Percentiles rank a stretch among this genome's conserved stretches.
These are phyloP conservation scores for Microctenopoma lineatum DNA, from an alignment of 2,797 vertebrate genomes.

Conservation along the genomic window DNA sequence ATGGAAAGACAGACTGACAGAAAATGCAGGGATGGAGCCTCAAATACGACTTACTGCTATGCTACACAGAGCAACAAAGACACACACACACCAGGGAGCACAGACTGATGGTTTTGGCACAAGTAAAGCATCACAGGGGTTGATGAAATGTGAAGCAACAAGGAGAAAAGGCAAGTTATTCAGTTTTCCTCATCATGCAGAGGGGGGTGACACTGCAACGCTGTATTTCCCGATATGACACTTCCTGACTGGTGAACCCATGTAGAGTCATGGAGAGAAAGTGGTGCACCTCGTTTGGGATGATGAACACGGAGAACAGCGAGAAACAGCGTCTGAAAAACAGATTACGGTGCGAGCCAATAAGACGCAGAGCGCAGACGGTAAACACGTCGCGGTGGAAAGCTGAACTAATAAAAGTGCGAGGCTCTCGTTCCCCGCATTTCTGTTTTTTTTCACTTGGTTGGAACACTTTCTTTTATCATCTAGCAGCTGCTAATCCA, in stretches of 20 bases:
- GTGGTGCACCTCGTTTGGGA: constrained; percentile 66
- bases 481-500: constrained; percentile 80
- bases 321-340: constrained; percentile 71
- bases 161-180: constrained; percentile 68
- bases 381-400: constrained; percentile 78
- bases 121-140: constrained; percentile 77
- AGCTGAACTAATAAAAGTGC: constrained; percentile 85
- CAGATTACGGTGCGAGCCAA: constrained; percentile 81
- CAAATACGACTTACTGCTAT: constrained; percentile 65
- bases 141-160: constrained; percentile 86
- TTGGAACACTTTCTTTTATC: constrained; percentile 72
- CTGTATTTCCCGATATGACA: constrained; percentile 69
- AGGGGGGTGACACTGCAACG: constrained; percentile 69
- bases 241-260: constrained; percentile 65
- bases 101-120: constrained; percentile 70
- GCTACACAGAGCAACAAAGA: constrained; percentile 58
- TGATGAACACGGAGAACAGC: constrained; percentile 70
- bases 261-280: constrained; percentile 14
- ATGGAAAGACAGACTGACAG: constrained; percentile 81
- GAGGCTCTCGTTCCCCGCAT: constrained; percentile 71
- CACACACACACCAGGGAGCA: constrained; percentile 46
- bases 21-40: constrained; percentile 77
- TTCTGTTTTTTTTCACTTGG: constrained; percentile 68
- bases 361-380: constrained; percentile 77
- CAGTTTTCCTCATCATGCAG: constrained; percentile 69